These are phyloP conservation scores for Epiperipatus broadwayi DNA, from an alignment of 2,888 invertebrate species.

Conservation along the genomic window DNA sequence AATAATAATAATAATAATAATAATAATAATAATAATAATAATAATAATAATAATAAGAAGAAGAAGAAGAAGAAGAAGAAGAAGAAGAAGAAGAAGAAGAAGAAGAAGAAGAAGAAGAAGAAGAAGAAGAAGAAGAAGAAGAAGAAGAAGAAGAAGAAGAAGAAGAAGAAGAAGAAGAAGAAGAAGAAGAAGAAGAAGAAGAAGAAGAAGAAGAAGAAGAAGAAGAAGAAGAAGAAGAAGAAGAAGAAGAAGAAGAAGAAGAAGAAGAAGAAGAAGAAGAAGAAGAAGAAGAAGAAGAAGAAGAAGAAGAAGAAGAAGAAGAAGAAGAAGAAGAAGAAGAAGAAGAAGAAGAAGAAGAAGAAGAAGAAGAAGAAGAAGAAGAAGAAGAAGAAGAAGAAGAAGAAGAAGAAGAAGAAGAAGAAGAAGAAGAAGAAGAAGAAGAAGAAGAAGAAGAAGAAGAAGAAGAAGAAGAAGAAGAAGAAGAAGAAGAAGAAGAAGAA, in stretches of 20 bases:
- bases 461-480: constrained; percentile 3
- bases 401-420: constrained; percentile 3
- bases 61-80: no score
- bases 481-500: constrained; percentile 3
- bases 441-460: constrained; percentile 3
- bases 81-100: constrained; percentile 3
- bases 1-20: no score
- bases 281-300: constrained; percentile 3
- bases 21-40: no score
- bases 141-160: constrained; percentile 3
- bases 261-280: constrained; percentile 3
- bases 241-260: constrained; percentile 3
- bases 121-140: constrained; percentile 3
- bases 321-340: constrained; percentile 3
- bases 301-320: constrained; percentile 3
- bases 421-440: constrained; percentile 3
- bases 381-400: constrained; percentile 3
- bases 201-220: constrained; percentile 3
- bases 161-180: constrained; percentile 3
- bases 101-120: constrained; percentile 3
- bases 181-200: constrained; percentile 3
- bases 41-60: no score
- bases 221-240: constrained; percentile 3
- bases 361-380: constrained; percentile 3
- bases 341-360: constrained; percentile 3